Percentiles rank a stretch among this genome's conserved stretches.
These are phyloP conservation scores for Psilanteris sp. DNA, from an alignment of 1,140 invertebrate species.

Conservation along the genomic window DNA sequence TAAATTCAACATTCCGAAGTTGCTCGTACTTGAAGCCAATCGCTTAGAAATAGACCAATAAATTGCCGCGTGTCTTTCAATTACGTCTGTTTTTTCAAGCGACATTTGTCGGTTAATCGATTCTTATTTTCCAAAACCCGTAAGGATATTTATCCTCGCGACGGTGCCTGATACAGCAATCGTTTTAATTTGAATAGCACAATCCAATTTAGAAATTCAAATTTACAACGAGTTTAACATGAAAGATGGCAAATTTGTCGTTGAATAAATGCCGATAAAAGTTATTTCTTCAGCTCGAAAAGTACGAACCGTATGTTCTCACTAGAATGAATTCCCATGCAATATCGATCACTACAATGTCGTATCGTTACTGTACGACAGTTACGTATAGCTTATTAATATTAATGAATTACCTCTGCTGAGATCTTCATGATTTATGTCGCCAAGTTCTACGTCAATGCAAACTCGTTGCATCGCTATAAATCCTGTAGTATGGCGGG, in stretches of 20 bases:
- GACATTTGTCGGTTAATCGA: conserved; percentile 23
- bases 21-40: conserved; percentile 33
- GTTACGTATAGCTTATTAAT: conserved; percentile 79
- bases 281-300: conserved; percentile 60
- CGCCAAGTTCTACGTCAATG: conserved; percentile 73
- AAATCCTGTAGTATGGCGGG: conserved; percentile 75
- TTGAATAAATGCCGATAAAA: conserved; percentile 64
- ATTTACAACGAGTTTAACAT: conserved; percentile 62
- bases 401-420: conserved; percentile 78
- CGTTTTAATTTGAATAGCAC: conserved; percentile 61
- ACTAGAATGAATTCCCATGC: conserved; percentile 61
- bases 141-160: conserved; percentile 46
- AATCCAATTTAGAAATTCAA: conserved; percentile 63
- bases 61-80: conserved; percentile 41
- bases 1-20: conserved; percentile 47
- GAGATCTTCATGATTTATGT: conserved; percentile 76
- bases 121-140: conserved; percentile 52
- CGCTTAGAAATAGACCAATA: conserved; percentile 50
- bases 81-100: conserved; percentile 30
- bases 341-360: conserved; percentile 70
- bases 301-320: conserved; percentile 62
- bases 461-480: conserved; percentile 76
- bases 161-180: conserved; percentile 13
- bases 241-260: conserved; percentile 64
- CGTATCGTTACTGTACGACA: conserved; percentile 76